Conservation (phyloP, 2,113 vertebrate genomes). For the Platichthys flesus region DNA sequence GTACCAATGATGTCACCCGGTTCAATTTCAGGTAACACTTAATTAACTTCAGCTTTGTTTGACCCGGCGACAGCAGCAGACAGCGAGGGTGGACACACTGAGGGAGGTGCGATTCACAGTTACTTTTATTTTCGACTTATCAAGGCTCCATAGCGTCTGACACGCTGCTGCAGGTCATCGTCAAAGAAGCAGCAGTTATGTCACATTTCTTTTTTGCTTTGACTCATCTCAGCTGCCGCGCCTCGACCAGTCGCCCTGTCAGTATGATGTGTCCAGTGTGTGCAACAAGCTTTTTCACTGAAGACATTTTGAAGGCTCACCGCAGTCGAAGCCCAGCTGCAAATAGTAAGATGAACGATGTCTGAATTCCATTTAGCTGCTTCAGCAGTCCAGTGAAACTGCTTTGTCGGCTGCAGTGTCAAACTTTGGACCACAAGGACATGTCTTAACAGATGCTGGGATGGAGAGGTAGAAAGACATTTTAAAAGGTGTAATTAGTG, state of each 20-base stretch:
- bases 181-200: neutral
- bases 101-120: neutral
- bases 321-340: too few species aligned
- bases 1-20: neutral
- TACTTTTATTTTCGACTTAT: neutral
- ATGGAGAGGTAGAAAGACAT: neutral
- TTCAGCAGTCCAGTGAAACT: neutral
- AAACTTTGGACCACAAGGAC: neutral
- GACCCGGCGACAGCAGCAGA: neutral
- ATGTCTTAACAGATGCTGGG: neutral
- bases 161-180: neutral
- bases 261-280: neutral
- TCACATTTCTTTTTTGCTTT: too few species aligned
- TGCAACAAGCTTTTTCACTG: neutral
- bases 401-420: neutral
- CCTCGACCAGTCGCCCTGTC: neutral
- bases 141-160: neutral
- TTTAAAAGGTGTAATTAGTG: neutral
- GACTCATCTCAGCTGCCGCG: too few species aligned
- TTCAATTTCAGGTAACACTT: neutral
- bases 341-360: neutral
- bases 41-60: neutral
- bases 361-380: neutral
- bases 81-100: neutral
- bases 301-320: too few species aligned